Evolutionary conservation across 2,888 invertebrate genomes (phyloP).

Genomic region (Diplazon laetatorius): DNA sequence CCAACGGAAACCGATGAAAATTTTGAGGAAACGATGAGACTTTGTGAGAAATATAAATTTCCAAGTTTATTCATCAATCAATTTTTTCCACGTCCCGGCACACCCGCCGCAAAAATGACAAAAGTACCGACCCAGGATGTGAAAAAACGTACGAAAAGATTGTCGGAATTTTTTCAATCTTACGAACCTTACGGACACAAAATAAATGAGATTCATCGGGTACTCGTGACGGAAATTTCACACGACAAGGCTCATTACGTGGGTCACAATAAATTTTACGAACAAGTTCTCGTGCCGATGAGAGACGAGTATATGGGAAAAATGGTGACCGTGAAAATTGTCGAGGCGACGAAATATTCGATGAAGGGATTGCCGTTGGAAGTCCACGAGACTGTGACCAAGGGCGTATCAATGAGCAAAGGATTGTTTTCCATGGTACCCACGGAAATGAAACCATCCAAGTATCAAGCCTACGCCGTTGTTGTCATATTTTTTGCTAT

Average conservation of each 20-base stretch:
- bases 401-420: constrained; percentile 84
- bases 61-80: constrained; percentile 98
- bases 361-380: constrained; percentile 89
- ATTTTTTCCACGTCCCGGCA: constrained; percentile 97
- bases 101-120: constrained; percentile 95
- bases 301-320: constrained; percentile 91
- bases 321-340: constrained; percentile 90
- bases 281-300: constrained; percentile 94
- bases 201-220: constrained; percentile 88
- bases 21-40: constrained; percentile 92
- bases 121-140: constrained; percentile 94
- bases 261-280: constrained; percentile 97
- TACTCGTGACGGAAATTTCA: constrained; percentile 96
- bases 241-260: constrained; percentile 95
- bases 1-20: constrained; percentile 96
- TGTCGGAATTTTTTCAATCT: constrained; percentile 94
- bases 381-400: constrained; percentile 80
- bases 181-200: constrained; percentile 92
- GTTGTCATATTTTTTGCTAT: constrained; percentile 75
- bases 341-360: constrained; percentile 88
- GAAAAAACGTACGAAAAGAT: constrained; percentile 93
- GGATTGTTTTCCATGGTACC: constrained; percentile 85
- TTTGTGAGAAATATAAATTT: constrained; percentile 94
- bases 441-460: constrained; percentile 70
- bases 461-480: constrained; percentile 76